These are phyloP conservation scores for Carduelis carduelis DNA, from an alignment of 2,797 vertebrate genomes.

Conservation along the genomic window DNA sequence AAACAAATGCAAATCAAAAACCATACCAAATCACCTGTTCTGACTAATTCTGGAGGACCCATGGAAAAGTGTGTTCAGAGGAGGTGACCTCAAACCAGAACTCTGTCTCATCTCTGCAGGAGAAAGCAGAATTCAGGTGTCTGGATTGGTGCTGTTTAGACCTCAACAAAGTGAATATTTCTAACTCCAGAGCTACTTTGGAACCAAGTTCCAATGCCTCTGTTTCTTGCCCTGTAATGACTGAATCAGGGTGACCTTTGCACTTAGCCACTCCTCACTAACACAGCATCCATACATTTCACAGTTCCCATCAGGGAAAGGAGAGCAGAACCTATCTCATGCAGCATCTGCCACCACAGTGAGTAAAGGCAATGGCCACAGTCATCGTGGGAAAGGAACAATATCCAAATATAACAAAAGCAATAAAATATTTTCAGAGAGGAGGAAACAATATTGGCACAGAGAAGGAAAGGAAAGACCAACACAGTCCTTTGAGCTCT, in stretches of 20 bases:
- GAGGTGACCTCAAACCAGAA: neutral
- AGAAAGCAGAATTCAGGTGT: neutral
- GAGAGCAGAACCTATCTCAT: neutral
- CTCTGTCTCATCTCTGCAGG: neutral
- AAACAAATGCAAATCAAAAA: neutral
- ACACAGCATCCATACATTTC: neutral
- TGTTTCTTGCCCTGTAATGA: neutral
- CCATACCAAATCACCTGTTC: neutral
- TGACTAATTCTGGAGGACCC: neutral
- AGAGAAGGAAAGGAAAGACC: neutral
- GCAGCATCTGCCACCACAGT: neutral
- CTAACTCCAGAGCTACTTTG: neutral
- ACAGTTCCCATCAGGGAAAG: neutral
- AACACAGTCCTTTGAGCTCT: neutral
- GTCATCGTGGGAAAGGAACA: neutral
- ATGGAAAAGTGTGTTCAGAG: neutral
- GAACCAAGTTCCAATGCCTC: neutral
- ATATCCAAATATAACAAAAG: neutral
- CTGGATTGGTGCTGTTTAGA: neutral
- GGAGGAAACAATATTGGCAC: neutral
- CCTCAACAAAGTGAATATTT: neutral
- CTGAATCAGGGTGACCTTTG: neutral
- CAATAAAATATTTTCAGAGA: neutral
- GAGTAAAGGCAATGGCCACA: neutral
- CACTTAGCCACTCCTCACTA: neutral